Conservation (phyloP, 92 coral and sea anemone genomes). For the Zoanthus sociatus region DNA sequence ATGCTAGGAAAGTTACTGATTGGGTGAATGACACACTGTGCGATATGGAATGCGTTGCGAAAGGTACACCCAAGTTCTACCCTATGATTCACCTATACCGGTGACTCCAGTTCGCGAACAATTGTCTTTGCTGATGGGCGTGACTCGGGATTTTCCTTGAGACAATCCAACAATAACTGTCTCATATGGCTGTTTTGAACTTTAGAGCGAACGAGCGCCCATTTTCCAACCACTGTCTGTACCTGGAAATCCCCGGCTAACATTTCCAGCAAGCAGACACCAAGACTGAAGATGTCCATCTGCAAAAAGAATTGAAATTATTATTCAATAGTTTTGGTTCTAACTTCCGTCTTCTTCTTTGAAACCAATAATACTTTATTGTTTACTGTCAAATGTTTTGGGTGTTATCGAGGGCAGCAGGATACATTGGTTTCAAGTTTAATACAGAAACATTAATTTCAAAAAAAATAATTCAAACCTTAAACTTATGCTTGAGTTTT, state of each 20-base stretch:
- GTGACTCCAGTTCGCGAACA: conserved; percentile 3
- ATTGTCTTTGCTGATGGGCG: conserved; percentile 23
- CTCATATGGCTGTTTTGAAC: conserved; percentile 27
- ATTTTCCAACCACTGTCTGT: conserved; percentile 17
- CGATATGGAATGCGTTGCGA: too few relatives aligned
- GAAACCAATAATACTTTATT: too few relatives aligned
- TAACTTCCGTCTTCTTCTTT: too few relatives aligned
- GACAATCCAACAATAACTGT: conserved; percentile 28
- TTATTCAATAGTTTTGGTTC: too few relatives aligned
- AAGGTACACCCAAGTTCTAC: too few relatives aligned
- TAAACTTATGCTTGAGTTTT: too few relatives aligned
- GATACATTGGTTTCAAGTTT: too few relatives aligned
- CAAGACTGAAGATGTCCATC: conserved; percentile 48
- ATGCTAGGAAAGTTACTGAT: too few relatives aligned
- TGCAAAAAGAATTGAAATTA: neutral
- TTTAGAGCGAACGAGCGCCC: conserved; percentile 37
- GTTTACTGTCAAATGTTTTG: too few relatives aligned
- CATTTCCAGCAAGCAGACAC: conserved; percentile 38
- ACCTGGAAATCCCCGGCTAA: conserved; percentile 33
- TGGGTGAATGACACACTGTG: too few relatives aligned
- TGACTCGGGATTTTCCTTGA: conserved; percentile 27
- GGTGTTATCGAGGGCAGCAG: neutral
- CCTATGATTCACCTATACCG: neutral
- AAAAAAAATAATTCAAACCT: too few relatives aligned
- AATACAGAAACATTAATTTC: too few relatives aligned